These are phyloP conservation scores for Hoplias malabaricus DNA, from an alignment of 2,113 vertebrate genomes.

Conservation along the genomic window DNA sequence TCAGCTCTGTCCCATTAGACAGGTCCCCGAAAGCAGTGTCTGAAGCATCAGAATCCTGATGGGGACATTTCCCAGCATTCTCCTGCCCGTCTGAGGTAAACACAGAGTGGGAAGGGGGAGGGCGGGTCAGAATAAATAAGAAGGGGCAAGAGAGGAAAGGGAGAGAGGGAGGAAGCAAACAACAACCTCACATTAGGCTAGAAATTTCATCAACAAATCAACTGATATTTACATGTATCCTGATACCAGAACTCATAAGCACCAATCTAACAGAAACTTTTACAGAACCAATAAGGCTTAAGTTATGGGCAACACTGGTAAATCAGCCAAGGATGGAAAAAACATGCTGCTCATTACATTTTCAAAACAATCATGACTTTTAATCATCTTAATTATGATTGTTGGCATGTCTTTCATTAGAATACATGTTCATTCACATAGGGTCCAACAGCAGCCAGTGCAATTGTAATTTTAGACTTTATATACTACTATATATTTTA, in stretches of 20 bases:
- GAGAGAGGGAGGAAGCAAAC: background rate
- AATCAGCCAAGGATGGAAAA: background rate
- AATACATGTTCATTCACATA: too few relatives aligned
- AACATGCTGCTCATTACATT: background rate
- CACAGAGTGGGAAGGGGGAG: slow-evolving; percentile 35
- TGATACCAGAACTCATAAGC: background rate
- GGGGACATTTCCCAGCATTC: slow-evolving; percentile 91
- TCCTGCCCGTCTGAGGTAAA: slow-evolving; percentile 74
- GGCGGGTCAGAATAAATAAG: background rate
- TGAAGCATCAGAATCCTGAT: slow-evolving; percentile 94
- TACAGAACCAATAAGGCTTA: background rate
- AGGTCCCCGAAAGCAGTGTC: slow-evolving; percentile 90
- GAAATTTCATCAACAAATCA: background rate
- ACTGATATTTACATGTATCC: background rate
- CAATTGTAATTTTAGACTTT: too few relatives aligned
- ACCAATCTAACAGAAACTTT: background rate
- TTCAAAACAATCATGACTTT: background rate
- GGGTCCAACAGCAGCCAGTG: too few relatives aligned
- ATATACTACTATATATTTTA: too few relatives aligned
- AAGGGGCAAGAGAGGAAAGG: background rate
- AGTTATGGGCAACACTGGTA: background rate
- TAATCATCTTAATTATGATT: background rate
- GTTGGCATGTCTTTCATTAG: too few relatives aligned
- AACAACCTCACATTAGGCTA: slow-evolving; percentile 30
- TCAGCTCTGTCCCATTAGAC: slow-evolving; percentile 90